Conservation (phyloP, 2,113 vertebrate genomes). For the Cercocebus atys region DNA sequence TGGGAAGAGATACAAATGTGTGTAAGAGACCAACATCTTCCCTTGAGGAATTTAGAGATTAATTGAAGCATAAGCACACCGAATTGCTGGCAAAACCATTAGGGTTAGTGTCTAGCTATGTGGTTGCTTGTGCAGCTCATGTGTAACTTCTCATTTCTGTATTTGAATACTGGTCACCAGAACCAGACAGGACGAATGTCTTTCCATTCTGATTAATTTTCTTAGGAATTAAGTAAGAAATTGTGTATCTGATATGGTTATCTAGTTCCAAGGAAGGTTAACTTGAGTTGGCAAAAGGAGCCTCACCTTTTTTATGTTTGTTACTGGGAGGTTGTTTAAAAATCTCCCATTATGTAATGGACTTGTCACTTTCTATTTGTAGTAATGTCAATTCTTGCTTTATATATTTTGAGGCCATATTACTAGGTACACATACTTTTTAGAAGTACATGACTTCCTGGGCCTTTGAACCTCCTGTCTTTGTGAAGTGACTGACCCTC, state of each 20-base stretch:
- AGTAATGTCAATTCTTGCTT: not conserved
- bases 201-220: constrained; percentile 39
- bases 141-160: constrained; percentile 49
- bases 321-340: constrained; percentile 1
- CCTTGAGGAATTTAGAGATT: not conserved
- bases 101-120: not conserved
- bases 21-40: not conserved
- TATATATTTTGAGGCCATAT: constrained; percentile 3
- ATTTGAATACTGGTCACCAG: constrained; percentile 37
- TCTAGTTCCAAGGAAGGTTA: constrained; percentile 25
- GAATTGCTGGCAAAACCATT: constrained; percentile 15
- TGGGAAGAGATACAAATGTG: not conserved
- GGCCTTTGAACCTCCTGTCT: not conserved
- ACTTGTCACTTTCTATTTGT: not conserved
- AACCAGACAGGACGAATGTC: constrained; percentile 27
- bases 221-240: constrained; percentile 23
- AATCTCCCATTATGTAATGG: not conserved
- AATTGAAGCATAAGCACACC: constrained; percentile 3
- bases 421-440: not conserved
- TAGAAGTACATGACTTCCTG: constrained; percentile 12
- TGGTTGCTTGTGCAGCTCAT: not conserved
- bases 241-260: not conserved
- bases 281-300: not conserved
- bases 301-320: not conserved
- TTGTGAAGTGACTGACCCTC: not conserved